Evolutionary conservation across 2,888 invertebrate species (phyloP).

Genomic region (Fragum sueziense): DNA sequence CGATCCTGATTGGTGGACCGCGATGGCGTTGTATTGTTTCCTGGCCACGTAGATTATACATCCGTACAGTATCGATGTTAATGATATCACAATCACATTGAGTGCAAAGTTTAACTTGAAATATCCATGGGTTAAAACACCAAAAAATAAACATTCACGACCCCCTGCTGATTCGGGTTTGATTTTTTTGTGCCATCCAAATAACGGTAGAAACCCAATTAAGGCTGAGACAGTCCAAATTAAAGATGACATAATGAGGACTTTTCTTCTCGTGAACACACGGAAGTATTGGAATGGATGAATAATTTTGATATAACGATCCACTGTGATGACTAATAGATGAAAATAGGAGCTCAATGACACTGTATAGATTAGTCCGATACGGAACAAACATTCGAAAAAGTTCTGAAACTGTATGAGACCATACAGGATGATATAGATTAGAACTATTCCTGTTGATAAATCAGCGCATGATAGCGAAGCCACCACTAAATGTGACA

Average conservation of each 20-base stretch:
- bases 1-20: slow-evolving; percentile 16
- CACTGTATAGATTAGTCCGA: slow-evolving; percentile 55
- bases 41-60: slow-evolving; percentile 58
- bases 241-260: slow-evolving; percentile 38
- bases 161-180: slow-evolving; percentile 20
- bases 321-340: slow-evolving; percentile 59
- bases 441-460: slow-evolving; percentile 62
- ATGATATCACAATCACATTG: slow-evolving; percentile 38
- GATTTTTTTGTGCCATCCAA: slow-evolving; percentile 54
- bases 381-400: slow-evolving; percentile 63
- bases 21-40: slow-evolving; percentile 54
- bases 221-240: slow-evolving; percentile 59
- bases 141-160: slow-evolving; percentile 61
- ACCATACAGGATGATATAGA: slow-evolving; percentile 65
- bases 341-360: slow-evolving; percentile 61
- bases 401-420: slow-evolving; percentile 64
- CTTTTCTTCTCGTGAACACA: slow-evolving; percentile 49
- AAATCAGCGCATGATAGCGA: slow-evolving; percentile 67
- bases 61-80: slow-evolving; percentile 55
- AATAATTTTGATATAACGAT: slow-evolving; percentile 66
- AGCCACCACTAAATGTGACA: slow-evolving; percentile 59
- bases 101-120: slow-evolving; percentile 47
- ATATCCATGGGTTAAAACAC: slow-evolving; percentile 53
- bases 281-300: slow-evolving; percentile 58
- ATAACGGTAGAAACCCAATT: slow-evolving; percentile 59